Percentiles rank a stretch among this genome's conserved stretches.
These are phyloP conservation scores for Polydesmus complanatus DNA, from an alignment of 2,888 invertebrate species.

Conservation along the genomic window DNA sequence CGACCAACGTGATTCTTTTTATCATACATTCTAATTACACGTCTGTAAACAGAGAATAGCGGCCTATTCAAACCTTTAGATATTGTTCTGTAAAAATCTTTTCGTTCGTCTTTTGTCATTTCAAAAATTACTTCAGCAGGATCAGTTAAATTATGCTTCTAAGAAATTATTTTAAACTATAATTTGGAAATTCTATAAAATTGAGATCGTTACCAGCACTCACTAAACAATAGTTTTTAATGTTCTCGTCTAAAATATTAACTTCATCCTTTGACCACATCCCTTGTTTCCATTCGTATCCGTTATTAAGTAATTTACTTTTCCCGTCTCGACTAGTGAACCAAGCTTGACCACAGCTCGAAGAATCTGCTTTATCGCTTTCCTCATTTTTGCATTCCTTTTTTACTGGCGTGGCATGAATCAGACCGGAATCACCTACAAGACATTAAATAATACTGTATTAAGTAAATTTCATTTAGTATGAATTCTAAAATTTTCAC, in stretches of 20 bases:
- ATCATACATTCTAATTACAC: slow-evolving; percentile 38
- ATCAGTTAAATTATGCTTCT: slow-evolving; percentile 31
- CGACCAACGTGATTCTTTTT: slow-evolving; percentile 37
- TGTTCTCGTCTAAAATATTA: slow-evolving; percentile 33
- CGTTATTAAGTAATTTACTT: slow-evolving; percentile 29
- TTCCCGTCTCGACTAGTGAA: slow-evolving; percentile 36
- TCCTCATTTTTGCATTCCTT: not conserved
- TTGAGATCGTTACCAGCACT: not conserved
- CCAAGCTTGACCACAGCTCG: slow-evolving; percentile 33
- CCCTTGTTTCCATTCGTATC: slow-evolving; percentile 35
- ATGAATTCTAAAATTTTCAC: not conserved
- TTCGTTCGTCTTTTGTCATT: slow-evolving; percentile 36
- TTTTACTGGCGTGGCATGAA: slow-evolving; percentile 3
- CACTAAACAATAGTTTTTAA: slow-evolving; percentile 30
- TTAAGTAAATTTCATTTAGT: not conserved
- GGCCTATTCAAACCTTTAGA: slow-evolving; percentile 35
- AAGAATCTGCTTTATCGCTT: slow-evolving; percentile 7
- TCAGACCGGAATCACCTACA: slow-evolving; percentile 4
- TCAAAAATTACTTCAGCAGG: slow-evolving; percentile 36
- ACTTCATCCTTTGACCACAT: slow-evolving; percentile 37
- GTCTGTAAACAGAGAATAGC: slow-evolving; percentile 35
- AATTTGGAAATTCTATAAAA: slow-evolving; percentile 15
- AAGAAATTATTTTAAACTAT: slow-evolving; percentile 16
- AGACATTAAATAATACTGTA: not conserved
- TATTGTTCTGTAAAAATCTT: slow-evolving; percentile 36